These are phyloP conservation scores for Rhizomys pruinosus DNA, from an alignment of 2,113 vertebrate genomes.

Conservation along the genomic window DNA sequence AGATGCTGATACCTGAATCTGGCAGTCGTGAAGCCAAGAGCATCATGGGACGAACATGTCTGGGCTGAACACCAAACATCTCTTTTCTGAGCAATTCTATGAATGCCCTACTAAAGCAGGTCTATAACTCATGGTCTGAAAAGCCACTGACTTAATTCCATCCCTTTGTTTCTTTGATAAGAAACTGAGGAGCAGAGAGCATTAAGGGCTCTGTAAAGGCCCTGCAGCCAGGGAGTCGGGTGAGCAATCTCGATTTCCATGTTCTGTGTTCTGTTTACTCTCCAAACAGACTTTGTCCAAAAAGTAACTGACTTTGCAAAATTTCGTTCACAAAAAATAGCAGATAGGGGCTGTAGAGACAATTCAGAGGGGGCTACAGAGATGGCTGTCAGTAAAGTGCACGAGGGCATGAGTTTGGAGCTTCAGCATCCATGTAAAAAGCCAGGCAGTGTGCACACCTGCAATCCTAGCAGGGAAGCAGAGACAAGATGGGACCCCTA, in stretches of 20 bases:
- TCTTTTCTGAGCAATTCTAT: slow-evolving; percentile 5
- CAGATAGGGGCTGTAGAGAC: not conserved
- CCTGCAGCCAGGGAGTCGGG: not conserved
- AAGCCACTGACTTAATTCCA: not conserved
- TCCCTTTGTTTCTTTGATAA: slow-evolving; percentile 14
- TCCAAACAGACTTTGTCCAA: not conserved
- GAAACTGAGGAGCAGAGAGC: not conserved
- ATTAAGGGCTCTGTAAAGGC: not conserved
- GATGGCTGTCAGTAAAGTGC: not conserved
- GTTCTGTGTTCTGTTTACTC: not conserved
- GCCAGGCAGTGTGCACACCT: not conserved
- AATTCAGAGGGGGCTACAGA: too few species aligned
- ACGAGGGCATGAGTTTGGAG: fast-evolving
- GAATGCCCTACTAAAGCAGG: not conserved
- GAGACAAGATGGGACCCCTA: not conserved
- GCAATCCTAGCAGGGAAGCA: not conserved
- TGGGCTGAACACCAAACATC: not conserved
- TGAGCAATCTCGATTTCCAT: not conserved
- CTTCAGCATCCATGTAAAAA: not conserved
- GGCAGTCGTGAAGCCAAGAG: not conserved
- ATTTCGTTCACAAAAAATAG: not conserved
- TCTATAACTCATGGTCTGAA: not conserved
- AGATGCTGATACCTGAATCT: not conserved
- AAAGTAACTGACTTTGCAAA: not conserved
- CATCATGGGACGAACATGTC: not conserved